A percentile compares a stretch with the other conserved stretches of the same genome.
Conservation (phyloP, 2,113 vertebrate genomes). For the Actinemys pallida region DNA sequence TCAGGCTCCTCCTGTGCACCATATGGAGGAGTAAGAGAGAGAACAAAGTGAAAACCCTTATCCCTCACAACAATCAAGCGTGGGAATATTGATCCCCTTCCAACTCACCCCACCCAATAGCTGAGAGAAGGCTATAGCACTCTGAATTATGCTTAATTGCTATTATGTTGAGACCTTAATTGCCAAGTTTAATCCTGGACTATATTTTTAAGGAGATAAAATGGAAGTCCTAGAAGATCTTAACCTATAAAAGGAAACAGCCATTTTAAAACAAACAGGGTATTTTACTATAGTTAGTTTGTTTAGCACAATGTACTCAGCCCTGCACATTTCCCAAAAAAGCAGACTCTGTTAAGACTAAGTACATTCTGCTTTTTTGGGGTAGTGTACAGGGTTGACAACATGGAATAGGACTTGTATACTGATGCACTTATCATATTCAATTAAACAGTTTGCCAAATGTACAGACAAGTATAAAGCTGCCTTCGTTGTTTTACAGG, state of each 20-base stretch:
- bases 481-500: not conserved
- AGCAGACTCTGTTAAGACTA: not conserved
- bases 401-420: not conserved
- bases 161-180: not conserved
- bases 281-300: not conserved
- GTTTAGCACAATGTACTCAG: too few species aligned
- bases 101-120: not conserved
- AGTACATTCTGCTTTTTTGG: not conserved
- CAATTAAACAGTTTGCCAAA: not conserved
- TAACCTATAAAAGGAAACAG: not conserved
- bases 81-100: not conserved
- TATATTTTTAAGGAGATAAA: not conserved
- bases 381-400: not conserved
- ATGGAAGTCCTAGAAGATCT: not conserved
- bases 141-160: not conserved
- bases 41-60: not conserved
- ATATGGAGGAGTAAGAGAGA: not conserved
- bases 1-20: not conserved
- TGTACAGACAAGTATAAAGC: not conserved
- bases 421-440: not conserved
- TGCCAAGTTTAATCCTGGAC: not conserved
- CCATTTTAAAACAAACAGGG: not conserved
- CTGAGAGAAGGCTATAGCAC: not conserved
- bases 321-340: not conserved
- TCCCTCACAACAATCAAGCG: not conserved